These are phyloP conservation scores for Drosophila paracracens DNA, from an alignment of 2,888 invertebrate genomes.

Conservation along the genomic window DNA sequence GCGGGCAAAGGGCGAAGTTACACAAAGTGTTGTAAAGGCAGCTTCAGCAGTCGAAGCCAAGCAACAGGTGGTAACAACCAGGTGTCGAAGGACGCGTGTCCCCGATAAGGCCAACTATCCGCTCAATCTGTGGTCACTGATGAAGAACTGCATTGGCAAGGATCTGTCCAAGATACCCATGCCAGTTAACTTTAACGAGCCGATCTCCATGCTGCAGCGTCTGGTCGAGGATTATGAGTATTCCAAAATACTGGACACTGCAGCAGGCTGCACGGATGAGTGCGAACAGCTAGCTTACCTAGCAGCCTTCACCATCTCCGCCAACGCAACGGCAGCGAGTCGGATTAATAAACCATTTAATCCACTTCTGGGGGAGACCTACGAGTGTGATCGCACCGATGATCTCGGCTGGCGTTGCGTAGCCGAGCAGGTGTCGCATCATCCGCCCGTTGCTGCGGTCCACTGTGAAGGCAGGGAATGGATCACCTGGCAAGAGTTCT, in stretches of 20 bases:
- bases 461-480: constrained; percentile 96
- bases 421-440: constrained; percentile 99
- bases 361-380: constrained; percentile 98
- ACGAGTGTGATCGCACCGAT: constrained; percentile 97
- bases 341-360: constrained; percentile 99
- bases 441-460: constrained; percentile 99
- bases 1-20: constrained; percentile 92
- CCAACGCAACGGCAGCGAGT: constrained; percentile 93
- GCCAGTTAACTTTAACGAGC: constrained; percentile 99
- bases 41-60: background rate
- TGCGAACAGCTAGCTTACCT: constrained; percentile 97
- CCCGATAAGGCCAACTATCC: constrained; percentile 98
- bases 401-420: constrained; percentile 98
- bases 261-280: constrained; percentile 93
- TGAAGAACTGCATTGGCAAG: constrained; percentile 99
- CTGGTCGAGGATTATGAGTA: constrained; percentile 99
- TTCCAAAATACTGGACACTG: constrained; percentile 94
- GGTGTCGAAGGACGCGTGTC: constrained; percentile 90
- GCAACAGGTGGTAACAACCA: background rate
- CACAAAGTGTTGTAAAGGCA: constrained; percentile 88
- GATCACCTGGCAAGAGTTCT: constrained; percentile 99
- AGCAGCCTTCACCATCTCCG: constrained; percentile 98
- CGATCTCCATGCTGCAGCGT: constrained; percentile 97
- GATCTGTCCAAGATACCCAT: constrained; percentile 99
- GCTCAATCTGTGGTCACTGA: constrained; percentile 98